These are phyloP conservation scores for Haemorhous mexicanus DNA, from an alignment of 2,113 vertebrate species.

Conservation along the genomic window DNA sequence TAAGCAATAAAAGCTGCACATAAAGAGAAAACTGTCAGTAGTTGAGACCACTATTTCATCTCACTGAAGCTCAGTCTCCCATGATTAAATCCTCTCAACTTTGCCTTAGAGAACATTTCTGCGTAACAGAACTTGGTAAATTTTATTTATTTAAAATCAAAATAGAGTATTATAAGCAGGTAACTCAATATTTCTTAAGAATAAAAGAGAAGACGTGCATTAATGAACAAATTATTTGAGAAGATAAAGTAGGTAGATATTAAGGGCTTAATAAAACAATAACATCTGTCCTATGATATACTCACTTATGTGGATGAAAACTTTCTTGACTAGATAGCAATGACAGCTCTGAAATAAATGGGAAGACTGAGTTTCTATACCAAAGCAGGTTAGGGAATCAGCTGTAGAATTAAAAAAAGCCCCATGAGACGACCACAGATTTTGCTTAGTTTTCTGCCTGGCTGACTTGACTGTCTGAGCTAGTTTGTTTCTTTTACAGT, in stretches of 20 bases:
- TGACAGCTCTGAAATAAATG: background rate
- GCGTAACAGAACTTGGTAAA: background rate
- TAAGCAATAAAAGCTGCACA: background rate
- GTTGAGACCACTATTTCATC: background rate
- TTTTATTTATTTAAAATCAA: background rate
- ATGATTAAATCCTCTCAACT: background rate
- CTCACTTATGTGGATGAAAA: rapidly evolving
- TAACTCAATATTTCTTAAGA: background rate
- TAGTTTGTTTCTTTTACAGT: background rate
- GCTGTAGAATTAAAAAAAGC: background rate
- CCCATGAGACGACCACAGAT: background rate
- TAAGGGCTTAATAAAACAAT: background rate
- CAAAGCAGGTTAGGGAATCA: background rate
- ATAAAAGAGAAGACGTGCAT: background rate
- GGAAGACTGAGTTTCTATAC: background rate
- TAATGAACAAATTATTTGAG: background rate
- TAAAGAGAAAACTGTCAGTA: background rate
- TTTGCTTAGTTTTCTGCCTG: background rate
- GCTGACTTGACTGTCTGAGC: background rate
- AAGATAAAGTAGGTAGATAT: background rate
- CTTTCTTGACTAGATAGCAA: background rate
- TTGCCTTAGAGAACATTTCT: background rate
- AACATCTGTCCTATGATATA: background rate
- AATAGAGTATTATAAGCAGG: background rate
- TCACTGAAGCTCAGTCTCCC: background rate